These are phyloP conservation scores for Chunga burmeisteri DNA, from an alignment of 2,113 vertebrate species.

Conservation along the genomic window DNA sequence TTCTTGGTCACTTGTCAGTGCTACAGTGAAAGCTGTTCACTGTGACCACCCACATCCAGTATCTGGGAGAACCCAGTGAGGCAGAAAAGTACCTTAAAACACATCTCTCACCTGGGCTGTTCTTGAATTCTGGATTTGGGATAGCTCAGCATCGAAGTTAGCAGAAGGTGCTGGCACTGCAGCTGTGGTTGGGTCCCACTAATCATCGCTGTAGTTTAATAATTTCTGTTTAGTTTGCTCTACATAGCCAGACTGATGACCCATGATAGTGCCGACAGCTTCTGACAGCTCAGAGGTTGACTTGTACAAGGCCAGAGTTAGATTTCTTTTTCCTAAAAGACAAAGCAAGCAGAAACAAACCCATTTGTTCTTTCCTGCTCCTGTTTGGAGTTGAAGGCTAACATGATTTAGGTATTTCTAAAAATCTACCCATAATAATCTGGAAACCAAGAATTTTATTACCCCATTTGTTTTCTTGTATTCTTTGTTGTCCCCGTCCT, in stretches of 20 bases:
- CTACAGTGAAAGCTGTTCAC: too few relatives aligned
- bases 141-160: background rate
- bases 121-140: background rate
- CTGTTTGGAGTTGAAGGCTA: background rate
- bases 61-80: background rate
- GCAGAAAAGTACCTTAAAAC: background rate
- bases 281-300: background rate
- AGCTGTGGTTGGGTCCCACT: background rate
- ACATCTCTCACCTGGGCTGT: background rate
- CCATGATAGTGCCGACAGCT: accelerated
- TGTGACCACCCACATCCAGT: background rate
- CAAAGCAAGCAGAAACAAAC: background rate
- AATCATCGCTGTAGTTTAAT: background rate
- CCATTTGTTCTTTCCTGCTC: background rate
- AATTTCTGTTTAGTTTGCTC: background rate
- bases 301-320: background rate
- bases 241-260: background rate
- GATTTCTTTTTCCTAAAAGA: background rate
- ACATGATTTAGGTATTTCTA: background rate
- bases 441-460: background rate
- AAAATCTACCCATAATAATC: background rate
- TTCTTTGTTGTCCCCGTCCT: background rate
- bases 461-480: accelerated
- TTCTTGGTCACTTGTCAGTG: background rate
- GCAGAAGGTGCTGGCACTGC: background rate